phyloP scores from a whole-genome alignment of 2,113 vertebrate species.

The Gracilinanus agilis region DNA sequence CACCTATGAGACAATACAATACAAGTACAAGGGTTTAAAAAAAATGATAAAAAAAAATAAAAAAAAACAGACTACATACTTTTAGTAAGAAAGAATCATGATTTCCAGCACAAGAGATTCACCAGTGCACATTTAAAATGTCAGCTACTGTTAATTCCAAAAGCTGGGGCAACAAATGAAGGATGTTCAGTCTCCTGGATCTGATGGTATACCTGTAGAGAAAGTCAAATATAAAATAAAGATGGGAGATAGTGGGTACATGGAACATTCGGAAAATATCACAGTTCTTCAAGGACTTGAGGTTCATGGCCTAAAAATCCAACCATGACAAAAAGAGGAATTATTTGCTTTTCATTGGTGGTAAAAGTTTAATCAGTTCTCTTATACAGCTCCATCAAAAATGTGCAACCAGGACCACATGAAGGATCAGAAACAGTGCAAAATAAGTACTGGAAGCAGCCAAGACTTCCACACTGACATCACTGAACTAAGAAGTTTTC shows the following conservation, averaged over 20 bases:
- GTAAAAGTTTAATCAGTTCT: constrained; percentile 19
- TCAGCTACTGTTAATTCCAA: constrained; percentile 54
- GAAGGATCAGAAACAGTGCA: neutral
- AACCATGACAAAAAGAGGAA: constrained; percentile 41
- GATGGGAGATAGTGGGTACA: neutral
- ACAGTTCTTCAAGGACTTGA: constrained; percentile 40
- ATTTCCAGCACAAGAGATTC: constrained; percentile 56
- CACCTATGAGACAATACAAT: too few species aligned
- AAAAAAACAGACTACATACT: constrained; percentile 64
- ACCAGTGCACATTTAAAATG: constrained; percentile 10
- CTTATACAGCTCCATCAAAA: neutral
- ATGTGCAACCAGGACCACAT: neutral
- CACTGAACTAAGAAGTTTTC: too few species aligned
- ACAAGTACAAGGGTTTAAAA: too few species aligned
- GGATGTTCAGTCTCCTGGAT: constrained; percentile 51
- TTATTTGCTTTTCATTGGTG: constrained; percentile 16
- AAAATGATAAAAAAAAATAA: too few species aligned
- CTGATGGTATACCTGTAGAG: constrained; percentile 46
- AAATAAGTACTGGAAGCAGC: neutral
- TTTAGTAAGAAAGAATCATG: constrained; percentile 52
- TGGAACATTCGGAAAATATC: constrained; percentile 46
- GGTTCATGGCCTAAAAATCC: constrained; percentile 29
- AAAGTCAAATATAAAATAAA: constrained; percentile 52
- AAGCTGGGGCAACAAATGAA: constrained; percentile 57
- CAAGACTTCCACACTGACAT: neutral